Evolutionary conservation across 2,797 vertebrate genomes (phyloP), one percentile per base, ranked within the genome.

Genomic region (Poeciliopsis paucimaculata): DNA sequence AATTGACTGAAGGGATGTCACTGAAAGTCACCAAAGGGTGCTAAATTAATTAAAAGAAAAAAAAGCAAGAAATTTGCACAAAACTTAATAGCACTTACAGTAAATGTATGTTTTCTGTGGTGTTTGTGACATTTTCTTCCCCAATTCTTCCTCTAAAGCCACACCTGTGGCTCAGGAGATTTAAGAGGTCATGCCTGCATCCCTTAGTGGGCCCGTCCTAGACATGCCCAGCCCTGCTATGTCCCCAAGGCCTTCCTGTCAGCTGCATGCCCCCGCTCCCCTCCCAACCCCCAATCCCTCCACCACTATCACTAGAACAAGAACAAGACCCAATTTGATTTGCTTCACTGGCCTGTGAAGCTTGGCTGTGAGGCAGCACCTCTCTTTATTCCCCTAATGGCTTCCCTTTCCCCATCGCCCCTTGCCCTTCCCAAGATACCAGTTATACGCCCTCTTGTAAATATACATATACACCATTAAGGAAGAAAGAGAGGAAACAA

Each of bases 281-380:
- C 20, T 23, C 51, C 23, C 23, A 9, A 2, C 55, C 6, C 6
- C n/a, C 55, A 60, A n/a, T 60, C 51, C 9, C 51, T 53, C 82
- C 28, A 86, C 89, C 79, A 87, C 88, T 82, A 86, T 93, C 90
- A 91, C 86, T 53, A 86, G 46, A 68, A 86, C 64, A 79, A 91
- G 94, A 94, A 98, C 97, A 98, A 97, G 94, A 98, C 97, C 96
- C 97, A 98, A 97, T 98, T 98, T 98, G 97, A 96, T 97, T 96
- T 97, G 97, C 97, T 98, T 97, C 97, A 97, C 89, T 98, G 97
- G 96, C 96, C 96, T 98, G 98, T 98, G 97, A 99, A 98, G 96
- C 96, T 95, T 93, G 95, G 90, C 92, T 93, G 90, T 96, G 96
- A 97, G 96, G 95, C 96, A 95, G 96, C 96, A 96, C 96, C 96